These are phyloP conservation scores for Luscinia megarhynchos DNA, from an alignment of 2,797 vertebrate species.

Conservation along the genomic window DNA sequence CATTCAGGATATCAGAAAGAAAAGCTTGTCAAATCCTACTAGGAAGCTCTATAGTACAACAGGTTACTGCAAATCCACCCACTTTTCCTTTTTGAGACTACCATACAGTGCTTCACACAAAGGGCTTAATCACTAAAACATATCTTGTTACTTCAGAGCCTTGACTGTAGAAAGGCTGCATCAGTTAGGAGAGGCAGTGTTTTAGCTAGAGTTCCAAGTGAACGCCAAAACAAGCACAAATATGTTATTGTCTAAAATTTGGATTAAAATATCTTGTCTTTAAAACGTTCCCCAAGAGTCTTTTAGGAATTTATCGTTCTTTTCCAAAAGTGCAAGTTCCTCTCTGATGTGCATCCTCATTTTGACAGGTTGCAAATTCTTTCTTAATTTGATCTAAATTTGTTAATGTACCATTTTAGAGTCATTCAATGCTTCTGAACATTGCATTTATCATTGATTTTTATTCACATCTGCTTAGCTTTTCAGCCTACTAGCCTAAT, in stretches of 20 bases:
- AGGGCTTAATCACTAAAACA: background rate
- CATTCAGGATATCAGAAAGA: background rate
- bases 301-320: background rate
- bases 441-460: constrained; percentile 53
- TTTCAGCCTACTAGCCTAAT: constrained; percentile 39
- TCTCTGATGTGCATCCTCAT: constrained; percentile 36
- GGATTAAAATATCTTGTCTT: background rate
- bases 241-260: background rate
- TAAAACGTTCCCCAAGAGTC: background rate
- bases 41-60: background rate
- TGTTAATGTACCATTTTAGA: constrained; percentile 13
- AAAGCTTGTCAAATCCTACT: constrained; percentile 22
- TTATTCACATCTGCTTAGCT: constrained; percentile 64
- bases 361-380: constrained; percentile 68
- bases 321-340: background rate
- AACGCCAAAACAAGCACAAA: background rate
- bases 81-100: background rate
- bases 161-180: background rate
- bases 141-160: background rate
- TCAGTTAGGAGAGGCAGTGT: background rate
- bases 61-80: constrained; percentile 1
- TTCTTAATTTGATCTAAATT: constrained; percentile 57
- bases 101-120: background rate
- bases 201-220: background rate
- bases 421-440: constrained; percentile 27